These are phyloP conservation scores for Myripristis murdjan DNA, from an alignment of 2,797 vertebrate species.

Conservation along the genomic window DNA sequence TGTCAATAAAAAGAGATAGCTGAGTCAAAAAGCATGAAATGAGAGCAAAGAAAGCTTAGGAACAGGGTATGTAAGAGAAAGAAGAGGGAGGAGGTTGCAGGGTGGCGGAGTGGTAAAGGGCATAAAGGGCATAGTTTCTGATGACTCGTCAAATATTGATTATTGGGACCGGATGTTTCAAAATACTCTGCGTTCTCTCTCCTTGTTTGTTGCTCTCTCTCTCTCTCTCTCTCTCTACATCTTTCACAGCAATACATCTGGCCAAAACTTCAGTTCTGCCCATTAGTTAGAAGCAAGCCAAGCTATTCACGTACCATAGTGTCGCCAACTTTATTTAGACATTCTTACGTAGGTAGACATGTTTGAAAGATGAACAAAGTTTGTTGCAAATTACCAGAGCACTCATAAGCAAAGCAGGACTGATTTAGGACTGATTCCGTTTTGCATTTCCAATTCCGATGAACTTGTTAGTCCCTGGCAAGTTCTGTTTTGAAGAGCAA, in stretches of 20 bases:
- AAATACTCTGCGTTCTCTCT: slow-evolving; percentile 24
- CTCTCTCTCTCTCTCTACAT: slow-evolving; percentile 15
- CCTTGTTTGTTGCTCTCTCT: slow-evolving; percentile 12
- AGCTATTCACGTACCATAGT: slow-evolving; percentile 3
- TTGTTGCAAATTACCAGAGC: background rate
- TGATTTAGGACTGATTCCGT: background rate
- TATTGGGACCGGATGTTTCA: slow-evolving; percentile 62
- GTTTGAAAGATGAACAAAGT: background rate
- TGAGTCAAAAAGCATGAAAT: slow-evolving; percentile 23
- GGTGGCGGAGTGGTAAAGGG: slow-evolving; percentile 14
- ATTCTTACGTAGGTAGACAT: background rate
- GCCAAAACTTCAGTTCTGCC: background rate
- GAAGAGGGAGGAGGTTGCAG: slow-evolving; percentile 1
- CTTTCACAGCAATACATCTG: slow-evolving; percentile 12
- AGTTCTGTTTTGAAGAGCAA: too few relatives aligned
- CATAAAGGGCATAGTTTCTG: slow-evolving; percentile 63
- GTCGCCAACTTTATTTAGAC: background rate
- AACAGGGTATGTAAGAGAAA: slow-evolving; percentile 8
- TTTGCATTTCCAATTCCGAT: background rate
- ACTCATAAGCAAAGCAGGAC: background rate
- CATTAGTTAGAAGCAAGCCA: background rate
- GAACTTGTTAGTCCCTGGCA: too few relatives aligned
- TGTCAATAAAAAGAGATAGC: slow-evolving; percentile 36
- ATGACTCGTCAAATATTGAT: slow-evolving; percentile 73
- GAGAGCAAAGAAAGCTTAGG: slow-evolving; percentile 28